Evolutionary conservation across 2,797 vertebrate species (phyloP).

Genomic region (Erithacus rubecula): DNA sequence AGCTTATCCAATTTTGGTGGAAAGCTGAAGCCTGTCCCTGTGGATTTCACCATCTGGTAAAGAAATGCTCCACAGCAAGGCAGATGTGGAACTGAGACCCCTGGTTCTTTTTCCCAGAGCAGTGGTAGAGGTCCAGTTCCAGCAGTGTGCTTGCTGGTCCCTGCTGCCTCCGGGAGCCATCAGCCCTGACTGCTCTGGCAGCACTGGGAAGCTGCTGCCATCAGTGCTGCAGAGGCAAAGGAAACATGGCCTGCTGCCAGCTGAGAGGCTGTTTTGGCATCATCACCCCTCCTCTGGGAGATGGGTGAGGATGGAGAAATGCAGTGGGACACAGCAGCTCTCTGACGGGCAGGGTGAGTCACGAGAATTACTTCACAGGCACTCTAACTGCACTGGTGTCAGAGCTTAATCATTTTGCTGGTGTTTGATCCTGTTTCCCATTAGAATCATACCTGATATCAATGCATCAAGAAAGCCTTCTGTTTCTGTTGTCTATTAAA

Average conservation of each 20-base stretch:
- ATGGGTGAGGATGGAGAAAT: background rate
- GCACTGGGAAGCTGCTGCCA: background rate
- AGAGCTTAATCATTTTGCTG: background rate
- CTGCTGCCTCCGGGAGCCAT: background rate
- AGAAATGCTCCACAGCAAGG: background rate
- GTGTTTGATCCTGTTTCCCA: background rate
- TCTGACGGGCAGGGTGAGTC: background rate
- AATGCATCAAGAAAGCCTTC: background rate
- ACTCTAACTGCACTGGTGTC: background rate
- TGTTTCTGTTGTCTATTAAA: background rate
- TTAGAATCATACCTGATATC: background rate
- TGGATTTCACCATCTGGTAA: background rate
- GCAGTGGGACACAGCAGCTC: background rate
- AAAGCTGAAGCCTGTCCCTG: slow-evolving; percentile 18
- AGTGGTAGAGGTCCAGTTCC: fast-evolving
- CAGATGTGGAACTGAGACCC: background rate
- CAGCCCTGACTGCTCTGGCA: background rate
- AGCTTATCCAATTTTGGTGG: slow-evolving; percentile 2
- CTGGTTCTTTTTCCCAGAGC: background rate
- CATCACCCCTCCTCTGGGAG: background rate
- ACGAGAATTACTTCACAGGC: fast-evolving
- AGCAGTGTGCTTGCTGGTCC: fast-evolving
- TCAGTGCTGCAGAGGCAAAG: background rate
- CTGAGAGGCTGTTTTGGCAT: background rate
- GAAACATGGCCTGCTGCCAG: background rate